phyloP scores from a whole-genome alignment of 2,888 invertebrate species.

The Zaprionus lineosus region DNA sequence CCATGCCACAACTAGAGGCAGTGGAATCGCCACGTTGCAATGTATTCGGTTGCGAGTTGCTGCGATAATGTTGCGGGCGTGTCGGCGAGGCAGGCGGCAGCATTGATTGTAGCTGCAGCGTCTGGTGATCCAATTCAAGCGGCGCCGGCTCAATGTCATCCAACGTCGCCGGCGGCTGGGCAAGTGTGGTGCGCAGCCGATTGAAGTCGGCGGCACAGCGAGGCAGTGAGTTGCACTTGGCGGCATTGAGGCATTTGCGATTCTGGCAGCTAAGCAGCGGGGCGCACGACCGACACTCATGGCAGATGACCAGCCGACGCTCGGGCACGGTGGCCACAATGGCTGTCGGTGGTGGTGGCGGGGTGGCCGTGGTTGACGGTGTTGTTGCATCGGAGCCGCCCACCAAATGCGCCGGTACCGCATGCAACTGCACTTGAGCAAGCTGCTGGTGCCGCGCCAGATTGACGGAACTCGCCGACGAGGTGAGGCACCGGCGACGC shows the following conservation, averaged over 20 bases:
- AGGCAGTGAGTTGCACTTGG: constrained; percentile 84
- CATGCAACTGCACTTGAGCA: constrained; percentile 79
- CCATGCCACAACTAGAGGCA: constrained; percentile 61
- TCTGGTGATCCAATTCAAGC: constrained; percentile 44
- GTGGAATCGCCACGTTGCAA: constrained; percentile 82
- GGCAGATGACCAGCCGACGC: constrained; percentile 78
- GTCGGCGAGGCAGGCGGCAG: constrained; percentile 45
- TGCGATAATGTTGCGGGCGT: constrained; percentile 77
- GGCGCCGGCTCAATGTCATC: constrained; percentile 79
- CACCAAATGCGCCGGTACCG: constrained; percentile 71
- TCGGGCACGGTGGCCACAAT: constrained; percentile 39
- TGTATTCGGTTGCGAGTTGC: constrained; percentile 82
- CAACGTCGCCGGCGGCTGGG: constrained; percentile 78
- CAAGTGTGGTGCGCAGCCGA: constrained; percentile 80
- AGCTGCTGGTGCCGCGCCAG: constrained; percentile 78
- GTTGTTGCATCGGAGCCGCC: constrained; percentile 73
- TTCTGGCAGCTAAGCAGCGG: constrained; percentile 82
- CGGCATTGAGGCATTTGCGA: constrained; percentile 82
- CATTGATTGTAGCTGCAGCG: constrained; percentile 4
- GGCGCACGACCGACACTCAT: constrained; percentile 81
- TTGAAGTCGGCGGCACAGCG: constrained; percentile 83
- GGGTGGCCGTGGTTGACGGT: constrained; percentile 67
- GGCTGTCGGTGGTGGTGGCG: constrained; percentile 49
- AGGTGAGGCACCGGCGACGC: constrained; percentile 55
- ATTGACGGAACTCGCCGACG: constrained; percentile 73